phyloP scores from a whole-genome alignment of 2,113 vertebrate genomes.

The Toxotes jaculatrix region DNA sequence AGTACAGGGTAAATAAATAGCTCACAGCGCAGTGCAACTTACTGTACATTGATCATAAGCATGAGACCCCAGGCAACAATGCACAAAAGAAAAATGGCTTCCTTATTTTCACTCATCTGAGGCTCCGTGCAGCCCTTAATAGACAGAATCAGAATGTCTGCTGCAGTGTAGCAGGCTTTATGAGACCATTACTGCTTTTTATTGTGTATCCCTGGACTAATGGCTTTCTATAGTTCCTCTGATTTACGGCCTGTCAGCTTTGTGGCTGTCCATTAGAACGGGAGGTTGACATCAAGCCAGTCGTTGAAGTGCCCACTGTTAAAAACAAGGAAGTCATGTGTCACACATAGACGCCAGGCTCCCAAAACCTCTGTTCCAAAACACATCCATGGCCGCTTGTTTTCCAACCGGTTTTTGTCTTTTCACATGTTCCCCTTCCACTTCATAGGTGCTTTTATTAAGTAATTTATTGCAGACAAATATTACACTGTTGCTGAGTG shows the following conservation, averaged over 20 bases:
- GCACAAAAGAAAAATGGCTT: slow-evolving; percentile 73
- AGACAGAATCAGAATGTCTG: slow-evolving; percentile 81
- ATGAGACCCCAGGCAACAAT: slow-evolving; percentile 74
- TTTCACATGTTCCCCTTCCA: slow-evolving; percentile 14
- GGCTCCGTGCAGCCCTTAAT: slow-evolving; percentile 74
- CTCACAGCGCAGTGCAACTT: slow-evolving; percentile 57
- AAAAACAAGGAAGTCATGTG: slow-evolving; percentile 72
- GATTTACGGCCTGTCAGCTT: slow-evolving; percentile 81
- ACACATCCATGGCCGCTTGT: slow-evolving; percentile 32
- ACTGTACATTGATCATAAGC: slow-evolving; percentile 76
- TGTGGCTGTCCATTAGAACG: slow-evolving; percentile 80
- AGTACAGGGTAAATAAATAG: slow-evolving; percentile 75
- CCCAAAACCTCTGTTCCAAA: slow-evolving; percentile 55
- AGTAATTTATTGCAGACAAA: slow-evolving; percentile 36
- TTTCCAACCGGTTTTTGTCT: slow-evolving; percentile 41
- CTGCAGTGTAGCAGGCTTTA: slow-evolving; percentile 80
- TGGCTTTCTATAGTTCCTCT: slow-evolving; percentile 79
- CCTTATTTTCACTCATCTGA: slow-evolving; percentile 75
- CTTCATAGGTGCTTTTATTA: slow-evolving; percentile 38
- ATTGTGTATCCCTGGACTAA: slow-evolving; percentile 83
- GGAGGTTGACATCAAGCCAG: slow-evolving; percentile 79
- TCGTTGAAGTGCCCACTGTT: slow-evolving; percentile 70
- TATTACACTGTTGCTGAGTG: slow-evolving; percentile 33
- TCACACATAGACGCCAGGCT: slow-evolving; percentile 50
- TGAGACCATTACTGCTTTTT: slow-evolving; percentile 83